phyloP scores from a whole-genome alignment of 2,113 vertebrate genomes.

The Alligator mississippiensis region DNA sequence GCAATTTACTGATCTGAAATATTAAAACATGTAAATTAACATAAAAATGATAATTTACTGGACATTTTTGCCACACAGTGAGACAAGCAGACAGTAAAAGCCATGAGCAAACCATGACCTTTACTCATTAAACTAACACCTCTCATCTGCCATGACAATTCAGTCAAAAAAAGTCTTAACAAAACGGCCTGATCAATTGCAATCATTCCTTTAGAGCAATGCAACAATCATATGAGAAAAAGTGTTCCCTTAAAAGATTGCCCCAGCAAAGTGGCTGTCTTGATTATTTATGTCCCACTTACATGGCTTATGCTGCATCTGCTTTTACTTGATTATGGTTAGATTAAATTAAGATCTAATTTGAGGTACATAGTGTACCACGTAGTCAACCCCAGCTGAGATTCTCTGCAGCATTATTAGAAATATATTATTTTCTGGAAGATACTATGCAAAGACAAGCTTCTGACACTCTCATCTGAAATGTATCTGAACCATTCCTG shows the following conservation, averaged over 20 bases:
- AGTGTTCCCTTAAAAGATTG: constrained; percentile 15
- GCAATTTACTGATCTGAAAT: constrained; percentile 57
- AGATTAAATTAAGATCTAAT: constrained; percentile 36
- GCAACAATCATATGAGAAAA: constrained; percentile 8
- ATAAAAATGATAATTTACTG: constrained; percentile 58
- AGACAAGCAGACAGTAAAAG: constrained; percentile 56
- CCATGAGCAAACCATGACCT: constrained; percentile 22
- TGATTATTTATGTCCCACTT: constrained; percentile 25
- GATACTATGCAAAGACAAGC: constrained; percentile 30
- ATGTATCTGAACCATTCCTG: not conserved
- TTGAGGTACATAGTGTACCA: not conserved
- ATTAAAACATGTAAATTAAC: constrained; percentile 50
- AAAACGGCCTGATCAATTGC: constrained; percentile 32
- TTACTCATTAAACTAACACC: constrained; percentile 22
- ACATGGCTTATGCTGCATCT: constrained; percentile 9
- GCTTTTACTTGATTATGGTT: not conserved
- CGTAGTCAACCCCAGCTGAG: constrained; percentile 12
- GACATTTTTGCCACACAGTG: constrained; percentile 23
- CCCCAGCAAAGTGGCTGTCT: not conserved
- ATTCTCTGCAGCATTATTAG: not conserved
- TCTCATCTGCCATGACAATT: constrained; percentile 38
- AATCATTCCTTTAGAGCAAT: constrained; percentile 11
- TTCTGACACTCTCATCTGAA: constrained; percentile 40
- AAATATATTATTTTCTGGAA: constrained; percentile 57
- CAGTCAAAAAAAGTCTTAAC: constrained; percentile 21